Base-by-base conservation (phyloP, 2,888 invertebrate genomes). In the Antitype chi region DNA sequence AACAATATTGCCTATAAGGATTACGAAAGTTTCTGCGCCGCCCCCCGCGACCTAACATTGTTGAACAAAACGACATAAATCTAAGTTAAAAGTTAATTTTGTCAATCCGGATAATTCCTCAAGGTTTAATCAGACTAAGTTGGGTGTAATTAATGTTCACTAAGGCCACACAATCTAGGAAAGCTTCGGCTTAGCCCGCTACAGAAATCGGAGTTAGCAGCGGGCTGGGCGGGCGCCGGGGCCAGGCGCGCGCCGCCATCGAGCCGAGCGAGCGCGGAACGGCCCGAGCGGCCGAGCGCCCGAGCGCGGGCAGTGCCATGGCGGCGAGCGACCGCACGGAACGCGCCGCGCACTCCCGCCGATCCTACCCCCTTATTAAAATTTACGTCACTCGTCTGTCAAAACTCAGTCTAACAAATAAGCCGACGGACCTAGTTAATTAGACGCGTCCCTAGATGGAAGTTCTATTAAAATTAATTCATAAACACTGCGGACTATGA, bases 71-170 rank as follows among this genome's bases (percentile, higher is more conserved):
- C 91, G 90, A 93, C 94, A 95, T 96, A 96, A 96, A 96, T 96
- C 94, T 94, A 92, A 95, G 95, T 96, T 96, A 96, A 96, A 96
- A 96, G 96, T 96, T 96, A 96, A 96, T 96, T 96, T 96, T 95
- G 95, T 96, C 96, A 96, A 96, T 96, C 95, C 95, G 94, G 94
- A 95, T 96, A 96, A 96, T 96, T 95, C 96, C 96, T 96, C 95
- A 95, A 95, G 96, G 95, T 96, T 96, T 96, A 96, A 96, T 96
- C 96, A 96, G 96, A 94, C 95, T 96, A 95, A 96, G 96, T 96
- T 96, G 93, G 95, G 94, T 95, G 95, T 96, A 96, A 96, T 96
- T 96, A 96, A 96, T 96, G 96, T 96, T 96, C 96, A 94, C 93
- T 96, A 95, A 95, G 96, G 95, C 95, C 95, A 95, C 95, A 96